Conservation (phyloP, 2,797 vertebrate species). For the Dallia pectoralis region DNA sequence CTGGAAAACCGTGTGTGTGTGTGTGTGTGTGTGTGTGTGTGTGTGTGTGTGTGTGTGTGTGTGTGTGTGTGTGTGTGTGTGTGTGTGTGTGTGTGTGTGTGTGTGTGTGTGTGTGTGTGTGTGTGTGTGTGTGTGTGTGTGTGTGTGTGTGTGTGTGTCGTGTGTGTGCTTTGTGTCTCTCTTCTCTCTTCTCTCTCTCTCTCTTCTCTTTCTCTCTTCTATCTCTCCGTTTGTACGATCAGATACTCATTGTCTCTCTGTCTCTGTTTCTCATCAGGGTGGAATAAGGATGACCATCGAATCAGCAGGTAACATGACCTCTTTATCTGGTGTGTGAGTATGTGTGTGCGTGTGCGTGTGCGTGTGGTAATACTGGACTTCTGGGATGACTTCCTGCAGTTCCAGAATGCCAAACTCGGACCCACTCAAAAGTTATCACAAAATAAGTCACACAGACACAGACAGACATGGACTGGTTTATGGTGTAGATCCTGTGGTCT, state of each 20-base stretch:
- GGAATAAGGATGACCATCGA: constrained; percentile 57
- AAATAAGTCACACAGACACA: constrained; percentile 30
- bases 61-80: too few relatives aligned
- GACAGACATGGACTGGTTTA: too few relatives aligned
- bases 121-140: constrained; percentile 7
- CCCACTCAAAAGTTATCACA: constrained; percentile 61
- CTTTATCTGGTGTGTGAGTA: constrained; percentile 17
- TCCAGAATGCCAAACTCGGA: constrained; percentile 53
- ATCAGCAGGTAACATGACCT: constrained; percentile 64
- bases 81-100: too few relatives aligned
- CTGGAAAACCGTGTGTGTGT: too few relatives aligned
- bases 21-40: too few relatives aligned
- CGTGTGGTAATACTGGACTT: constrained; percentile 46
- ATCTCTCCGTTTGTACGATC: neutral
- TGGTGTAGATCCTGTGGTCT: too few relatives aligned
- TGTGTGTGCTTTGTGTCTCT: too few relatives aligned
- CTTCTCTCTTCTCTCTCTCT: too few relatives aligned
- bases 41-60: too few relatives aligned
- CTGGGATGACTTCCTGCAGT: constrained; percentile 58
- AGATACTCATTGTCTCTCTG: constrained; percentile 11
- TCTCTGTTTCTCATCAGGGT: constrained; percentile 52
- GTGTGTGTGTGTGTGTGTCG: too few relatives aligned
- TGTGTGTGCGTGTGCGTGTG: constrained; percentile 9
- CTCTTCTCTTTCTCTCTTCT: too few relatives aligned
- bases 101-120: constrained; percentile 9